Conservation (phyloP, 2,888 invertebrate species). For the Entomobrya multifasciata region DNA sequence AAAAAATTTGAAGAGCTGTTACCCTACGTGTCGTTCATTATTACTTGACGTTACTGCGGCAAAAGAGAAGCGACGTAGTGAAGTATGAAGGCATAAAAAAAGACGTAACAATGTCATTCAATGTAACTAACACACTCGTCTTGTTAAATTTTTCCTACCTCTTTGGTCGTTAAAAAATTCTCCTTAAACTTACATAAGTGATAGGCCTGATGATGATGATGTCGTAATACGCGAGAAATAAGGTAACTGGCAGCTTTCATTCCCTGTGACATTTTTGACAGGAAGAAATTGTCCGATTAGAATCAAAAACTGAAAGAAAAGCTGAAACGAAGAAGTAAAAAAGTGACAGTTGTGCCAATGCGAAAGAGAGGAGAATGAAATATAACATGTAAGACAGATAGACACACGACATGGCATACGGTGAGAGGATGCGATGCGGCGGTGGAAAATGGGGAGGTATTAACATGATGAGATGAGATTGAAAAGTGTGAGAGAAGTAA, state of each 20-base stretch:
- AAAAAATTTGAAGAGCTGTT: constrained; percentile 40
- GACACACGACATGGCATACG: neutral
- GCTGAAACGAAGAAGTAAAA: constrained; percentile 2
- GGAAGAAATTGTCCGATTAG: constrained; percentile 69
- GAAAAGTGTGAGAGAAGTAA: neutral
- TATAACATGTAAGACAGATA: neutral
- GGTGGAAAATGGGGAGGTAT: neutral
- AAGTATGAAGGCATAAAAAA: neutral
- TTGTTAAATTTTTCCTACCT: neutral
- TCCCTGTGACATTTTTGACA: constrained; percentile 67
- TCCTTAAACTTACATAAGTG: neutral
- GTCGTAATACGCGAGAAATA: constrained; percentile 58
- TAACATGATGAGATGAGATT: neutral
- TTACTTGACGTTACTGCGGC: neutral
- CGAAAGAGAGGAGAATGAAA: constrained; percentile 6
- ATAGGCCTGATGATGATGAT: constrained; percentile 48
- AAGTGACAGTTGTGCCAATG: constrained; percentile 33
- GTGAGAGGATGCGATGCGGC: neutral
- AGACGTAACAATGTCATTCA: constrained; percentile 4
- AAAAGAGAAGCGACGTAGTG: neutral
- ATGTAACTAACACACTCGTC: constrained; percentile 8
- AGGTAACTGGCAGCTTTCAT: constrained; percentile 66
- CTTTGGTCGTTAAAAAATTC: constrained; percentile 4
- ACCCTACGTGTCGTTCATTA: constrained; percentile 4
- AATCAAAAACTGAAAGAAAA: no score